phyloP scores from a whole-genome alignment of 2,888 invertebrate species.

The Epicampocera succincta region DNA sequence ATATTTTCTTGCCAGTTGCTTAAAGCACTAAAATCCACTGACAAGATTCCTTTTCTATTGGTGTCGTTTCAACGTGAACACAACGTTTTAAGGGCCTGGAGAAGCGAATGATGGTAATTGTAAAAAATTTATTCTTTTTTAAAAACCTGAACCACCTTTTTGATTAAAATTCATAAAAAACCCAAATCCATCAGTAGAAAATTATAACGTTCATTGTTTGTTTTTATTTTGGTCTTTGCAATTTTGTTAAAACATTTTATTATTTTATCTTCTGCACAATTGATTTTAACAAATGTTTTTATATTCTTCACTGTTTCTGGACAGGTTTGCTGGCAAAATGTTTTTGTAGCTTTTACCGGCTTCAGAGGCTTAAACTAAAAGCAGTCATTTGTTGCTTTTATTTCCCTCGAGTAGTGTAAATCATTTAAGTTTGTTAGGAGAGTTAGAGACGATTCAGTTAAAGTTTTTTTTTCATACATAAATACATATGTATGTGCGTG shows the following conservation, averaged over 20 bases:
- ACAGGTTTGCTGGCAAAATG: conserved; percentile 11
- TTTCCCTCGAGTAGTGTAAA: conserved; percentile 56
- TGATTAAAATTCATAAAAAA: conserved; percentile 20
- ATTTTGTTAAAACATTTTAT: conserved; percentile 37
- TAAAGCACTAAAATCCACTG: too few relatives aligned
- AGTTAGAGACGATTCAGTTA: conserved; percentile 37
- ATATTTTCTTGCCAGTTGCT: too few relatives aligned
- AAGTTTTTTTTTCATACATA: conserved; percentile 1
- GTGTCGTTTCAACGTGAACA: background rate
- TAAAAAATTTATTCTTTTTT: background rate
- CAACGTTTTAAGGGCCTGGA: background rate
- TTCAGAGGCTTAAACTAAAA: conserved; percentile 42
- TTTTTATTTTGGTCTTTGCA: conserved; percentile 4
- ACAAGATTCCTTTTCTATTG: too few relatives aligned
- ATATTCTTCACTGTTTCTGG: conserved; percentile 59
- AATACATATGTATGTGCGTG: too few relatives aligned
- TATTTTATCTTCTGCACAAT: conserved; percentile 59
- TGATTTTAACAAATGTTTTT: conserved; percentile 65
- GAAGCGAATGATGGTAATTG: conserved; percentile 3
- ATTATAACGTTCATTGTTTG: conserved; percentile 31
- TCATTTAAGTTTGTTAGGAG: conserved; percentile 50
- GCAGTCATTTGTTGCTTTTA: conserved; percentile 42
- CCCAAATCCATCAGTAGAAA: conserved; percentile 17
- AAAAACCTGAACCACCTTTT: conserved; percentile 17
- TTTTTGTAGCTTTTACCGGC: conserved; percentile 2